A percentile compares a stretch with the other conserved stretches of the same genome.
Conservation (phyloP, 2,797 vertebrate species). For the Sebastes dallii region DNA sequence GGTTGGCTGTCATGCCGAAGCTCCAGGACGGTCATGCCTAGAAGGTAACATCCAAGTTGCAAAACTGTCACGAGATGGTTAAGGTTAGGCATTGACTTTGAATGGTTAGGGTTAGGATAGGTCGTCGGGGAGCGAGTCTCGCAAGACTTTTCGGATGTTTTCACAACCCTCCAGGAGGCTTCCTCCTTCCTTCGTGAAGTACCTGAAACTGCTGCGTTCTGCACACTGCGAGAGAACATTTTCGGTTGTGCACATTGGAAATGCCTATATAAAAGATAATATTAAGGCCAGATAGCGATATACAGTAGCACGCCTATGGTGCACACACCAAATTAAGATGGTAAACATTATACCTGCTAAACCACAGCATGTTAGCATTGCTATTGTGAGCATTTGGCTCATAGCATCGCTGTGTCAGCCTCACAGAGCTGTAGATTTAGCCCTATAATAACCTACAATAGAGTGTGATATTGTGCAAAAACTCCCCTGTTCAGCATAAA, state of each 20-base stretch:
- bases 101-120: too few species aligned
- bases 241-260: not conserved
- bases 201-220: not conserved
- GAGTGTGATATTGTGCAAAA: not conserved
- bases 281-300: not conserved
- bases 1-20: too few species aligned
- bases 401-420: not conserved
- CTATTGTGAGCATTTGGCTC: not conserved
- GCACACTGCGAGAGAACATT: not conserved
- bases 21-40: too few species aligned
- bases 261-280: not conserved
- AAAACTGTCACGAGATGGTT: too few species aligned
- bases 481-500: constrained; percentile 3
- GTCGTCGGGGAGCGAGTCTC: too few species aligned
- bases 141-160: too few species aligned
- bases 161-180: too few species aligned
- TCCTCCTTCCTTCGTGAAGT: not conserved
- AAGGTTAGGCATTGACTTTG: too few species aligned
- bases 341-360: not conserved
- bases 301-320: not conserved
- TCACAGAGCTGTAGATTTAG: not conserved
- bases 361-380: not conserved
- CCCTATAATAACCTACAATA: not conserved
- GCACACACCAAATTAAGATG: not conserved
- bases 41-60: too few species aligned